A percentile compares a stretch with the other conserved stretches of the same genome.
Evolutionary conservation across 2,888 invertebrate genomes (phyloP).

Genomic region (Theristus sp.): DNA sequence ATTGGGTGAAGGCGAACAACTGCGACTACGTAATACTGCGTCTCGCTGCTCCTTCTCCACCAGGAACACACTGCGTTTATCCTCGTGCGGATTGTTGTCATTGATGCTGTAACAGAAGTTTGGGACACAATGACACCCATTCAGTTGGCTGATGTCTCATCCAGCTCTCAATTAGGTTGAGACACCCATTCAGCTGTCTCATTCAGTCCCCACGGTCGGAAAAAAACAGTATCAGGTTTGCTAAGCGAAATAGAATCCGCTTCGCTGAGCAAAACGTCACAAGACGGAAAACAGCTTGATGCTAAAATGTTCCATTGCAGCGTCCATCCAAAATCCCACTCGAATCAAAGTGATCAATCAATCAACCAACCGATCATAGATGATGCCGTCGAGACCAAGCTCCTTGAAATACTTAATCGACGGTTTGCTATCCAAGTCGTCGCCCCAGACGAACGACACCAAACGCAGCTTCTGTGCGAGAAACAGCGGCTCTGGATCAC

Average conservation of each 20-base stretch:
- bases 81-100: neutral
- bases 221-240: too few relatives aligned
- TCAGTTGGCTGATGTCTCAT: too few relatives aligned
- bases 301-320: too few relatives aligned
- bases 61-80: neutral
- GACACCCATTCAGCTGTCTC: too few relatives aligned
- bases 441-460: conserved; percentile 90
- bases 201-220: too few relatives aligned
- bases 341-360: too few relatives aligned
- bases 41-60: neutral
- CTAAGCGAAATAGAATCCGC: too few relatives aligned
- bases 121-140: neutral
- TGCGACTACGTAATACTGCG: neutral
- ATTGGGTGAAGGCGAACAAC: neutral
- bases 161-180: too few relatives aligned
- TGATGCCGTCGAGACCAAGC: conserved; percentile 79
- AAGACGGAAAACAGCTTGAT: too few relatives aligned
- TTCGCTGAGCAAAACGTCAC: too few relatives aligned
- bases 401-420: conserved; percentile 66
- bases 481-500: conserved; percentile 44
- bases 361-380: conserved; percentile 79
- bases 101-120: neutral
- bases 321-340: too few relatives aligned
- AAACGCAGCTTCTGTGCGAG: conserved; percentile 55
- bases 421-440: conserved; percentile 70